These are phyloP conservation scores for Lytechinus variegatus DNA, from an alignment of 35 echinoderm and acorn worm genomes.

Conservation along the genomic window DNA sequence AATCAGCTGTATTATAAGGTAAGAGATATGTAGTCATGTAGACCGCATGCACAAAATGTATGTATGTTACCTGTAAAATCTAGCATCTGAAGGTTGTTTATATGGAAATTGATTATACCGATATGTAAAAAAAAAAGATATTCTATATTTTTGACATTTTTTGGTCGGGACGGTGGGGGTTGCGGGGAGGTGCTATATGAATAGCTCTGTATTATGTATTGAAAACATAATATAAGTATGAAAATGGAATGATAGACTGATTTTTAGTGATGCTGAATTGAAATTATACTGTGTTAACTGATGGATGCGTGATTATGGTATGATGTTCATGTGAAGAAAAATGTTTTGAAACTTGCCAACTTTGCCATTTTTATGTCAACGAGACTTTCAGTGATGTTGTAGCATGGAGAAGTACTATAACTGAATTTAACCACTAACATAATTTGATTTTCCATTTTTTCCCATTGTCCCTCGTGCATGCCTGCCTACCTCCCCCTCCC, in stretches of 20 bases:
- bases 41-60: neutral
- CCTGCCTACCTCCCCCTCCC: slow-evolving; percentile 12
- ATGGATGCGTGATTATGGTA: neutral
- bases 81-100: neutral
- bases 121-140: too few species aligned
- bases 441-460: slow-evolving; percentile 13
- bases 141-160: neutral
- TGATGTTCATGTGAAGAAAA: neutral
- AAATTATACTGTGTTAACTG: neutral
- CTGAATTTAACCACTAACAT: slow-evolving; percentile 25
- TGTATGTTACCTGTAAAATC: neutral
- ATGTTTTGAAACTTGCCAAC: neutral
- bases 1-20: neutral
- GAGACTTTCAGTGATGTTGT: neutral
- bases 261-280: neutral
- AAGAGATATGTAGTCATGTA: neutral
- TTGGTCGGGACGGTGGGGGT: neutral
- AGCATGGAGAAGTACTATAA: neutral
- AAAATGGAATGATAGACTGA: neutral
- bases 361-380: neutral
- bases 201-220: neutral
- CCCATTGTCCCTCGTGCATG: slow-evolving; percentile 27
- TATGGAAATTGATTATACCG: neutral
- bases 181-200: neutral
- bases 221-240: neutral